phyloP scores from a whole-genome alignment of 2,797 vertebrate species.

The Coccyzus lansbergi region DNA sequence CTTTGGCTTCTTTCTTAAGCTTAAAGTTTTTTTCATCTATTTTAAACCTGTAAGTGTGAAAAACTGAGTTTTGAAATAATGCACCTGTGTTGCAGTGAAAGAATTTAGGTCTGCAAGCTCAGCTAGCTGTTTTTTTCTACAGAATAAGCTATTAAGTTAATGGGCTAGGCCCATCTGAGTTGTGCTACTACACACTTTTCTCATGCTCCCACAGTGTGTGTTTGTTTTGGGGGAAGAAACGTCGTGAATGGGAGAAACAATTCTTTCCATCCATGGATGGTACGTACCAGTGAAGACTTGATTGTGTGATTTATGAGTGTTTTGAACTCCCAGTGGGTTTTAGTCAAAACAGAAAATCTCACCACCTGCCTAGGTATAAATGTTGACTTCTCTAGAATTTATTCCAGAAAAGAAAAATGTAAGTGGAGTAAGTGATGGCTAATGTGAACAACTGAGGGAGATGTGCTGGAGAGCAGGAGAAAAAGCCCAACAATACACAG shows the following conservation, averaged over 20 bases:
- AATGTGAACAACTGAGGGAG: no score
- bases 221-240: neutral
- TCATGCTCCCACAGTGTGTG: fast-evolving
- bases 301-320: neutral
- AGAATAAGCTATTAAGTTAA: neutral
- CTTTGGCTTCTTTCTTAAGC: neutral
- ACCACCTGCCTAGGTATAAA: neutral
- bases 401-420: neutral
- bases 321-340: neutral
- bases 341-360: neutral
- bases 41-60: neutral
- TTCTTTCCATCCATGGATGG: neutral
- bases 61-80: neutral
- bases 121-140: neutral
- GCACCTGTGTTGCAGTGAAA: neutral
- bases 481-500: neutral
- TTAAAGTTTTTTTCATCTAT: neutral
- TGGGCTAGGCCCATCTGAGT: neutral
- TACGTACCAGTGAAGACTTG: neutral
- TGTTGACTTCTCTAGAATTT: neutral
- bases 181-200: neutral
- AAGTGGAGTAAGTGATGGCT: neutral
- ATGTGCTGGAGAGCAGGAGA: neutral
- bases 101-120: neutral
- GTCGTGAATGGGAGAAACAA: neutral